Conservation (phyloP, 1,140 invertebrate genomes). For the Marisa cornuarietis region DNA sequence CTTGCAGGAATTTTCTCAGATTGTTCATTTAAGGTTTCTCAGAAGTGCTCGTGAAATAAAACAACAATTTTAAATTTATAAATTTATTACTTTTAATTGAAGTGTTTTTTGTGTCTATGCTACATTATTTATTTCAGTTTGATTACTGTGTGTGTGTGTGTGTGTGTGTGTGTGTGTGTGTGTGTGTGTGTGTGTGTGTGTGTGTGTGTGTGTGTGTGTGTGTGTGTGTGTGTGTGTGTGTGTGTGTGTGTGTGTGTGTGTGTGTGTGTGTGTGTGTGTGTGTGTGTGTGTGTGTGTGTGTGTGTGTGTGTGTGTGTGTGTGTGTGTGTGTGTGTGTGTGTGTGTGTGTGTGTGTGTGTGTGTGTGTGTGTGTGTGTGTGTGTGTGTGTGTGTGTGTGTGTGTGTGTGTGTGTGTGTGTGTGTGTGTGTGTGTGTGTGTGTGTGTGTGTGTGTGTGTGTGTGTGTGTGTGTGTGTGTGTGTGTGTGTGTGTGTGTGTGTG, state of each 20-base stretch:
- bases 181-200: neutral
- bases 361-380: neutral
- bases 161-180: conserved; percentile 6
- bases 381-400: conserved; percentile 1
- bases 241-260: neutral
- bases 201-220: neutral
- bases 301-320: neutral
- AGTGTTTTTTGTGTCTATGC: too few relatives aligned
- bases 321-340: neutral
- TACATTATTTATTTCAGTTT: too few relatives aligned
- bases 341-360: neutral
- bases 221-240: neutral
- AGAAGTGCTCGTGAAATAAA: too few relatives aligned
- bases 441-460: conserved; percentile 5
- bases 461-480: neutral
- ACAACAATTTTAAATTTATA: too few relatives aligned
- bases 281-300: neutral
- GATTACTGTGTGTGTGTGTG: neutral
- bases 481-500: neutral
- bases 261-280: neutral
- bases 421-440: neutral
- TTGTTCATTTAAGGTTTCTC: too few relatives aligned
- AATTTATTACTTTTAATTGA: too few relatives aligned
- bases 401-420: neutral
- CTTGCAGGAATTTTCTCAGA: too few relatives aligned